Evolutionary conservation across 2,113 vertebrate genomes (phyloP), one percentile per base, ranked within the genome.

Genomic region (Apeltes quadracus): DNA sequence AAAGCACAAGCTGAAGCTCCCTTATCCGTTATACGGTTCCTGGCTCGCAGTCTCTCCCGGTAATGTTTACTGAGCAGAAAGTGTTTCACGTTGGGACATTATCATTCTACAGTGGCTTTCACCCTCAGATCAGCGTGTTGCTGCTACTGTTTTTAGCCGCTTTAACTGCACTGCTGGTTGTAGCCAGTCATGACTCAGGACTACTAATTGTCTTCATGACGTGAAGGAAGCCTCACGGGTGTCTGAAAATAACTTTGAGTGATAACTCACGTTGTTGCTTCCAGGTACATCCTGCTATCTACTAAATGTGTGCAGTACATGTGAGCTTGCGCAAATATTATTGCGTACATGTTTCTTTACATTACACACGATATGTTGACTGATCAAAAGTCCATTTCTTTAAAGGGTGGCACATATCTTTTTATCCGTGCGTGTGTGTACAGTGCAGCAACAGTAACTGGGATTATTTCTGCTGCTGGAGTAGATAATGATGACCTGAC

Each of bases 201-300:
- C 79, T 84, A 80, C 75, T 88, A 87, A 90, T 88, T 90, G 85
- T 85, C 89, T 86, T 84, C n/a, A 63, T 86, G 65, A 69, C 74
- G 77, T 76, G 56, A 82, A 88, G 74, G 76, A 80, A 80, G 69
- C 81, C 84, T 82, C 65, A n/a, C 61, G 79, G 83, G 81, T 41
- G 79, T 86, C 83, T 83, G 78, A 81, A 86, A 89, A 89, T 89
- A 89, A 83, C 75, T 63, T 50, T 68, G 41, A 75, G 69, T 83
- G 71, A 78, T 78, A 83, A 81, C 61, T 83, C 84, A 85, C 23
- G 18, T 72, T 83, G 46, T 79, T 66, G 11, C 50, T 79, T 67
- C 58, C 13, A 75, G 69, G 68, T 87, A 23, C 56, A 43, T 71
- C 58, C 72, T 64, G 41, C 72, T 63, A 72, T 65, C 48, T 62